phyloP scores from a whole-genome alignment of 2,113 vertebrate genomes.

The Seriola quinqueradiata region DNA sequence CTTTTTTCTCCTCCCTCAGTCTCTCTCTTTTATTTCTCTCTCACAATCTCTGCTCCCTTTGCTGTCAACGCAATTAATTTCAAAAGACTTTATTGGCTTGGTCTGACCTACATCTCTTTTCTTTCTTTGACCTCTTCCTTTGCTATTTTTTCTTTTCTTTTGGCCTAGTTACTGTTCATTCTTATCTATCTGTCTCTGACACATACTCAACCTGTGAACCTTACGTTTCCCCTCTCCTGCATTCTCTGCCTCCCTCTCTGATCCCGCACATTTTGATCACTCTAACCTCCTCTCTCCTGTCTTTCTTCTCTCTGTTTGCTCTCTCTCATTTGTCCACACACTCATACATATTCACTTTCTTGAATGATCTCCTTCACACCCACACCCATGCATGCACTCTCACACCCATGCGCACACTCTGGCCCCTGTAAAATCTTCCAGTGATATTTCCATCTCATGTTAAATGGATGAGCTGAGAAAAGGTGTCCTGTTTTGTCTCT shows the following conservation, averaged over 20 bases:
- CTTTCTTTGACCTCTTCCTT: slow-evolving; percentile 15
- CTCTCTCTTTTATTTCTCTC: slow-evolving; percentile 25
- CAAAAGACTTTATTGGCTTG: slow-evolving; percentile 31
- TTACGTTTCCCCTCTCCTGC: not conserved
- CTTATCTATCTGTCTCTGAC: not conserved
- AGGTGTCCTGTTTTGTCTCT: slow-evolving; percentile 52
- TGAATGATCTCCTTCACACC: slow-evolving; percentile 37
- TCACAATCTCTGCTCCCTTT: slow-evolving; percentile 32
- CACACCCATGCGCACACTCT: slow-evolving; percentile 22
- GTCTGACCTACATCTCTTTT: slow-evolving; percentile 22
- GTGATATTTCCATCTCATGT: slow-evolving; percentile 69
- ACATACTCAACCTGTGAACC: not conserved
- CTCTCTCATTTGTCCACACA: slow-evolving; percentile 1
- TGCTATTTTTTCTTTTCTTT: slow-evolving; percentile 10
- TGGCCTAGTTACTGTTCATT: not conserved
- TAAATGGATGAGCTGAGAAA: slow-evolving; percentile 65
- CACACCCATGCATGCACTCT: not conserved
- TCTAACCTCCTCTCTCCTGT: slow-evolving; percentile 6
- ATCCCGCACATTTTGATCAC: slow-evolving; percentile 32
- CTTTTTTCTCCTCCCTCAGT: not conserved
- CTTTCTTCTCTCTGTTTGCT: not conserved
- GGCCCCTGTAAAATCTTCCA: slow-evolving; percentile 36
- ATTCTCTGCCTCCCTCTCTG: not conserved
- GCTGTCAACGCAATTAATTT: slow-evolving; percentile 62
- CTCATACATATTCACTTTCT: slow-evolving; percentile 46